Conservation (phyloP, 2,113 vertebrate genomes). For the Nibea coibor region DNA sequence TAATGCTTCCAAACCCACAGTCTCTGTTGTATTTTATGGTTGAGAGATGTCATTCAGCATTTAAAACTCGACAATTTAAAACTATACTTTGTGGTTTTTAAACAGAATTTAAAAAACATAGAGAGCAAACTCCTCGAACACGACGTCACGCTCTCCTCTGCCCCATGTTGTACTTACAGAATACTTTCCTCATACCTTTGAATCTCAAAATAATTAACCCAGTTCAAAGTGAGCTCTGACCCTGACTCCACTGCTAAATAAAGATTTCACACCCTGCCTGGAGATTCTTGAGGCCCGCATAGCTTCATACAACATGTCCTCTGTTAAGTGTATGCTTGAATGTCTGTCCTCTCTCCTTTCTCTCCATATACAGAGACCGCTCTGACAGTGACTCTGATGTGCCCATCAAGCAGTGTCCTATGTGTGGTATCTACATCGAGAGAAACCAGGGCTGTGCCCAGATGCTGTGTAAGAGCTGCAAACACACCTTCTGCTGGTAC, state of each 20-base stretch:
- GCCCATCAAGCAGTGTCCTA: slow-evolving; percentile 94
- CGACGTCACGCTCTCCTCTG: not conserved
- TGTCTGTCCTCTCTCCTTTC: slow-evolving; percentile 6
- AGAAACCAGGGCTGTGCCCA: slow-evolving; percentile 97
- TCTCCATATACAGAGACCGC: slow-evolving; percentile 43
- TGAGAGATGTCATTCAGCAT: no score
- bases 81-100: no score
- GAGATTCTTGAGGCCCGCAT: not conserved
- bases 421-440: slow-evolving; percentile 94
- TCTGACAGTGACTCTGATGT: slow-evolving; percentile 82
- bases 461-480: slow-evolving; percentile 99
- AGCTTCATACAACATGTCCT: not conserved
- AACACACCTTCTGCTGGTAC: slow-evolving; percentile 99
- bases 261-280: slow-evolving; percentile 30
- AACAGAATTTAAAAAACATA: not conserved
- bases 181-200: slow-evolving; percentile 17
- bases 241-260: slow-evolving; percentile 46
- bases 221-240: slow-evolving; percentile 30
- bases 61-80: no score
- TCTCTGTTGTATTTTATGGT: no score
- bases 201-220: slow-evolving; percentile 47
- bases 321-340: not conserved
- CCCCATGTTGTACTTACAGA: not conserved
- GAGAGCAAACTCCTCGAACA: not conserved
- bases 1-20: no score